Base-by-base conservation (phyloP, 2,113 vertebrate species). In the Bucco capensis region DNA sequence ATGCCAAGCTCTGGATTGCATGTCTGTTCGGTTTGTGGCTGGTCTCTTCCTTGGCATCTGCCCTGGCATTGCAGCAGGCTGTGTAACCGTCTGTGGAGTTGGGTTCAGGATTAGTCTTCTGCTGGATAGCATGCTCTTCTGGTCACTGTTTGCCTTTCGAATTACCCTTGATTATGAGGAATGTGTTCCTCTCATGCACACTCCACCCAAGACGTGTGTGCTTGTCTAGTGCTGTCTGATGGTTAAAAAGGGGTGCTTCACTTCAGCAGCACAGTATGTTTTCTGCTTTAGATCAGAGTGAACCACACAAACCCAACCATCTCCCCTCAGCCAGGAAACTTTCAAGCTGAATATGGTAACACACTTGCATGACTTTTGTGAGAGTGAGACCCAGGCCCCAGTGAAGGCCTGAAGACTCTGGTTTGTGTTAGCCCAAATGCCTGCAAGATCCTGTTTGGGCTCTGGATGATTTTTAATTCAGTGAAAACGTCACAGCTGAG, bases 1-100 rank as follows among this genome's bases (percentile, higher is more conserved):
- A 98, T 98, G 98, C 98, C 97, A 96, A 98, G 97, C 98, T 98
- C 98, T 98, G 98, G 98, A 98, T 97, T 97, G 97, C 97, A 94
- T 97, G 97, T 97, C 97, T 98, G 97, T 97, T 97, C 93, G 5
- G 95, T 97, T 97, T 97, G 98, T 96, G 96, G 95, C 96, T 96
- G 96, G 97, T 97, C 98, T 97, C 96, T 96, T 98, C 97, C 96
- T 95, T 97, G 97, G 97, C 97, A 98, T 97, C 97, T 98, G 97
- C 97, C 97, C 97, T 97, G 97, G 97, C 97, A 97, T 95, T 97
- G 96, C 95, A 96, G 97, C 97, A 97, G 97, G 92, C 97, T 97
- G 97, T 96, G 95, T 97, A 93, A 94, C 96, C 91, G 97, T 97
- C 97, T 98, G 97, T 97, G 97, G 96, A 96, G 95, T 54, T 97